phyloP scores from a whole-genome alignment of 2,797 vertebrate genomes.

The Esox masquinongy region DNA sequence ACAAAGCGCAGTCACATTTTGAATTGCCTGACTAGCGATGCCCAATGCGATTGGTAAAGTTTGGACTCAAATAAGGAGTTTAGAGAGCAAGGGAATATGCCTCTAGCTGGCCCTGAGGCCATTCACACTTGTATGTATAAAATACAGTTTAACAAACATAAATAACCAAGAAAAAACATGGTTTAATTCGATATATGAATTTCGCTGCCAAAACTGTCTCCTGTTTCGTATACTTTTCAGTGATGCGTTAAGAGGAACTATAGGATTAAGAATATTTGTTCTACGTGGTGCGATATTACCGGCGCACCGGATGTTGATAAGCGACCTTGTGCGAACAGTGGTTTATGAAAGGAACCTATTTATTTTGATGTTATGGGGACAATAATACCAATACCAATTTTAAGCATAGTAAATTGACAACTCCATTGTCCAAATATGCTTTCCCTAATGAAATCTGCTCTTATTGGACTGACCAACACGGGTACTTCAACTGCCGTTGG shows the following conservation, averaged over 20 bases:
- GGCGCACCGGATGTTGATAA: constrained; percentile 39
- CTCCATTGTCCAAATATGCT: constrained; percentile 53
- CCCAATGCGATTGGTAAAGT: no score
- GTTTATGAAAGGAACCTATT: background rate
- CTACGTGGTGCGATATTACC: constrained; percentile 11
- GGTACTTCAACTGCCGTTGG: constrained; percentile 35
- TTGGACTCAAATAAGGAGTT: no score
- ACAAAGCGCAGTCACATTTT: no score
- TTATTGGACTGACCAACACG: constrained; percentile 45
- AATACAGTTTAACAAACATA: no score
- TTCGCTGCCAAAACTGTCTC: no score
- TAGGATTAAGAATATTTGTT: background rate
- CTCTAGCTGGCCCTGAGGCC: no score
- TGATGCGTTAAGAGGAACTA: background rate
- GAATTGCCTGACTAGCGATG: no score
- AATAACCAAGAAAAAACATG: no score
- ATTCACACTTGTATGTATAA: no score
- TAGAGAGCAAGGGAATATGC: no score
- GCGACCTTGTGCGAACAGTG: constrained; percentile 66
- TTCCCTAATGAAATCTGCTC: constrained; percentile 54
- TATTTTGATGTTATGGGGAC: background rate
- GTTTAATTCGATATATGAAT: no score
- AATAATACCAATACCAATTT: background rate
- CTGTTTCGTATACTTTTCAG: background rate
- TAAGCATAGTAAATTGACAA: background rate